Conservation (phyloP, 2,888 invertebrate genomes). For the Phymatocera aterrima region DNA sequence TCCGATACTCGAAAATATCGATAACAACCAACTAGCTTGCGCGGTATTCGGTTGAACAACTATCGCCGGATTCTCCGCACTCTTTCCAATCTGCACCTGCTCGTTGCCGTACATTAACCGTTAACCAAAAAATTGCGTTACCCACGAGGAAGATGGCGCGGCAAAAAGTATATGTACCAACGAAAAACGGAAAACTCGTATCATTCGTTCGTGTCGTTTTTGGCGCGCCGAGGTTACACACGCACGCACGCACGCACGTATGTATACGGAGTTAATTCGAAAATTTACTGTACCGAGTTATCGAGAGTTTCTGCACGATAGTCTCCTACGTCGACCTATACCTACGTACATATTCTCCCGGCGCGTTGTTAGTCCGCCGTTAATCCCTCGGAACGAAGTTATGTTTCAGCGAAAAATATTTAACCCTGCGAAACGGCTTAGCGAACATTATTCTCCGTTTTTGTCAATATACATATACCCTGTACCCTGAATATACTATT, state of each 20-base stretch:
- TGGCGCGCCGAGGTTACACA: neutral
- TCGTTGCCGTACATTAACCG: too few species aligned
- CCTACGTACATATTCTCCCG: neutral
- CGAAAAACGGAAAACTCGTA: too few species aligned
- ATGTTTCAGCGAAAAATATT: conserved; percentile 19
- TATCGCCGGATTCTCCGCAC: conserved; percentile 44
- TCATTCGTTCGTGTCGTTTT: too few species aligned
- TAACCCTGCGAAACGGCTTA: conserved; percentile 14
- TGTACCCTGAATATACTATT: neutral
- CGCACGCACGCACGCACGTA: too few species aligned
- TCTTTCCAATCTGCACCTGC: neutral
- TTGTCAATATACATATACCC: too few species aligned
- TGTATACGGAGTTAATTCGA: conserved; percentile 34
- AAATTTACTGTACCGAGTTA: conserved; percentile 15
- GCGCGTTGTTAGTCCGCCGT: neutral
- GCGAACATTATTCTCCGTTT: conserved; percentile 1
- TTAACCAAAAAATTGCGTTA: too few species aligned
- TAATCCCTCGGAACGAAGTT: neutral
- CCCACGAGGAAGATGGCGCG: too few species aligned
- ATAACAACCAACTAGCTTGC: conserved; percentile 50
- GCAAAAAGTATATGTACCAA: too few species aligned
- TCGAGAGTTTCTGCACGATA: neutral
- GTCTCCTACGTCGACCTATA: neutral
- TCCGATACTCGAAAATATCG: conserved; percentile 35
- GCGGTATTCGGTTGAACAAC: conserved; percentile 54